Base-by-base conservation (phyloP, 2,113 vertebrate species). In the Bufo bufo region DNA sequence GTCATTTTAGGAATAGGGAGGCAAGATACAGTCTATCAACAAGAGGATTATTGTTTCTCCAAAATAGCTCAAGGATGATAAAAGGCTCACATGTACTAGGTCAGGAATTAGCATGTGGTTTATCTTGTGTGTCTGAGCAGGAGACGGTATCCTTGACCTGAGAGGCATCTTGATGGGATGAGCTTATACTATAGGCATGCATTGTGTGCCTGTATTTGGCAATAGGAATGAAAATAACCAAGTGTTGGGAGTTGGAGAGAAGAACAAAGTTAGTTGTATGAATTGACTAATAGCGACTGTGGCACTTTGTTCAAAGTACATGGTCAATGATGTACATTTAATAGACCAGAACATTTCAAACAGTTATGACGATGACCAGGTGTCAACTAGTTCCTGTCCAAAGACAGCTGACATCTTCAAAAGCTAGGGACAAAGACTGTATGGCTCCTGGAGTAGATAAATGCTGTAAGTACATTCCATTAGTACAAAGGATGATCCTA, bases 161-260 rank as follows among this genome's bases (percentile, higher is more conserved):
- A 52, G 19, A 20, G 75, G 20, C 49, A 77, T 77, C 75, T 77
- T 77, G 75, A 77, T 77, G 75, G 19, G 75, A 52, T 77, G 75
- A 77, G 75, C 75, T 77, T 77, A 77, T n/a, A n/a, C 75, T n/a
- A 50, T 77, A 77, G 75, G 75, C 20, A 77, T 77, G 75, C 75
- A 52, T 77, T 77, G 77, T 80, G 52, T 80, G 77, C 4, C 77
- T 58, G 54, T 56, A 33, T 58, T 80, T 80, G 77, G 52, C 54
- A 2, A 33, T 52, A n/a, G 58, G 49, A 56, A 54, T 58, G 54
- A 79, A 56, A 79, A 79, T n/a, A 79, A 33, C 33, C 33, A 33
- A 33, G 33, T 33, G 33, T 33, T 33, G 33, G 33, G 33, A 33
- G 33, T 33, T 33, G 33, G 33, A 33, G 33, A 33, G 33, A 33